phyloP scores from a whole-genome alignment of 2,888 invertebrate species.

The Eucriotettix oculatus region DNA sequence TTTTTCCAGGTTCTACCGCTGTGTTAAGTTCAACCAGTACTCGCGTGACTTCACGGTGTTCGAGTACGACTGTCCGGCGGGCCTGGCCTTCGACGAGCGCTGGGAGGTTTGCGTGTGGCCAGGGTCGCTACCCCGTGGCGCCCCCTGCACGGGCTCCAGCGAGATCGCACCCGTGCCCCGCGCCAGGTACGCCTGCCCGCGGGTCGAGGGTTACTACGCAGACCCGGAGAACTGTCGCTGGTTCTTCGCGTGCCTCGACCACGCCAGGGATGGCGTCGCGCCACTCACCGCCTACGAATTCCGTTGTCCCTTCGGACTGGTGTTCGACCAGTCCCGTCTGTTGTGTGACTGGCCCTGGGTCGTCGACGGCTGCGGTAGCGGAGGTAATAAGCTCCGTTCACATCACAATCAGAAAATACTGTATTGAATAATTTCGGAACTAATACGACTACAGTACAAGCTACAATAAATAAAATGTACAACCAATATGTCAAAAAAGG shows the following conservation, averaged over 20 bases:
- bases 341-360: constrained; percentile 70
- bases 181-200: constrained; percentile 49
- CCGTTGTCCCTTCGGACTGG: constrained; percentile 62
- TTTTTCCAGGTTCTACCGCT: constrained; percentile 48
- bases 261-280: constrained; percentile 27
- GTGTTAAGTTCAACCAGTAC: constrained; percentile 62
- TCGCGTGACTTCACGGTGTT: constrained; percentile 60
- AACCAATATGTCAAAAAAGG: too few relatives aligned
- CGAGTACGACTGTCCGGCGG: constrained; percentile 65
- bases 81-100: constrained; percentile 56
- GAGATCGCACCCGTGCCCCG: constrained; percentile 60
- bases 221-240: constrained; percentile 69
- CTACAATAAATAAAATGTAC: too few relatives aligned
- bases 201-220: constrained; percentile 52
- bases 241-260: constrained; percentile 68
- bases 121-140: constrained; percentile 49
- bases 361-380: constrained; percentile 29
- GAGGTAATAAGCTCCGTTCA: background rate
- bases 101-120: constrained; percentile 73
- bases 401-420: too few relatives aligned
- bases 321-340: constrained; percentile 51
- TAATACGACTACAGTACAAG: too few relatives aligned
- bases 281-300: constrained; percentile 55
- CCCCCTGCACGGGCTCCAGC: constrained; percentile 54
- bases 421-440: too few relatives aligned